Conservation (phyloP, 2,888 invertebrate species). For the Agriopis aurantiaria region DNA sequence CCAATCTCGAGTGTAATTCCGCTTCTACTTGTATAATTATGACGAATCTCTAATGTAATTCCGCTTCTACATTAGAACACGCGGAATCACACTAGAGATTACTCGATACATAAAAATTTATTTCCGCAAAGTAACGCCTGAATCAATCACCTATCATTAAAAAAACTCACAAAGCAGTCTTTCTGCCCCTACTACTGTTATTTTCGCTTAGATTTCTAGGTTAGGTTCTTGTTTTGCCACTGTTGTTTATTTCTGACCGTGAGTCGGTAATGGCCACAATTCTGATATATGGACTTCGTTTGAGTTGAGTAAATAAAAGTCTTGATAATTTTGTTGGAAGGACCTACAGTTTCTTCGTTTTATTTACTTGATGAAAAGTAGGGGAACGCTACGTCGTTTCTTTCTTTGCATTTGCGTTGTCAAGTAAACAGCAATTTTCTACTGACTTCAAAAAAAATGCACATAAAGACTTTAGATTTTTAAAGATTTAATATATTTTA, state of each 20-base stretch:
- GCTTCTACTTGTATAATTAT: too few relatives aligned
- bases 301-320: constrained; percentile 30
- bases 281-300: constrained; percentile 38
- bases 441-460: too few relatives aligned
- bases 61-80: too few relatives aligned
- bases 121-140: too few relatives aligned
- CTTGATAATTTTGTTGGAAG: constrained; percentile 20
- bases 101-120: too few relatives aligned
- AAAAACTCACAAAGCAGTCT: background rate
- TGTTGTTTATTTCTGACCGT: constrained; percentile 41
- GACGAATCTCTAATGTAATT: too few relatives aligned
- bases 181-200: constrained; percentile 21
- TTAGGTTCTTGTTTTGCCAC: constrained; percentile 22
- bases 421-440: too few relatives aligned
- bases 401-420: background rate
- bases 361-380: background rate
- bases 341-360: constrained; percentile 1
- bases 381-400: background rate
- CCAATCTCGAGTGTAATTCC: too few relatives aligned
- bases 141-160: too few relatives aligned
- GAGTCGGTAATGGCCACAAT: constrained; percentile 42
- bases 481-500: too few relatives aligned
- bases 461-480: too few relatives aligned
- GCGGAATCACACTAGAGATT: too few relatives aligned
- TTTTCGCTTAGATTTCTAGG: constrained; percentile 22